Evolutionary conservation across 2,888 invertebrate species (phyloP), one percentile per base, ranked within the genome.

Genomic region (Nycteola revayana): DNA sequence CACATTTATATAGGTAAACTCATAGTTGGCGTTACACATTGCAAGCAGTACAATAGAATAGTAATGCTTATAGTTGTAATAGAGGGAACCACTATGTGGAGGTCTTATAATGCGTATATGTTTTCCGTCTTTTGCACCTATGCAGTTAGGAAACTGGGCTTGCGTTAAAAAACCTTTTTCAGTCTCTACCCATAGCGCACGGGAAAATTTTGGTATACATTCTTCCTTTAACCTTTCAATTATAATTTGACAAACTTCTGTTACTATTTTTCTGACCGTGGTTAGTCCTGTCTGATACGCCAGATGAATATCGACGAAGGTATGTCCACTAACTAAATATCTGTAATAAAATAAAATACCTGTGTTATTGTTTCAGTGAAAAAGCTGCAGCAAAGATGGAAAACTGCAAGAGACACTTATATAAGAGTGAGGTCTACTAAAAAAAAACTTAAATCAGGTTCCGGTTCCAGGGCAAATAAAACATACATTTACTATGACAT

Each of bases 211-310:
- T 47, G 47, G 49, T 26, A 49, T 52, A 36, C 47, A 50, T 28
- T 48, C 48, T 46, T 50, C 48, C 37, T 50, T 53, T 26, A 53
- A 38, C 38, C 40, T 49, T 49, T 51, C 37, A 41, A 26, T 44
- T 54, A 54, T 54, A 51, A 51, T 54, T 49, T 54, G 51, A 49
- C 49, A 51, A 29, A 51, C 54, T 40, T 54, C 42, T 44, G 22
- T 51, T 29, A 54, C 51, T 40, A 50, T 51, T 46, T 48, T 54
- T 49, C 48, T 43, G 40, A 53, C 24, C 21, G 53, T 53, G 38
- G 53, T 46, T 53, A 42, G 8, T 54, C 51, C 54, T 32, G 54
- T 29, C 25, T 54, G 54, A 40, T 51, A 54, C 45, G 53, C 48
- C 53, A 53, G 41, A 36, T 50, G 50, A 14, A 53, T 26, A 30